Evolutionary conservation across 2,113 vertebrate genomes (phyloP).

Genomic region (Gymnocephalus cernua): DNA sequence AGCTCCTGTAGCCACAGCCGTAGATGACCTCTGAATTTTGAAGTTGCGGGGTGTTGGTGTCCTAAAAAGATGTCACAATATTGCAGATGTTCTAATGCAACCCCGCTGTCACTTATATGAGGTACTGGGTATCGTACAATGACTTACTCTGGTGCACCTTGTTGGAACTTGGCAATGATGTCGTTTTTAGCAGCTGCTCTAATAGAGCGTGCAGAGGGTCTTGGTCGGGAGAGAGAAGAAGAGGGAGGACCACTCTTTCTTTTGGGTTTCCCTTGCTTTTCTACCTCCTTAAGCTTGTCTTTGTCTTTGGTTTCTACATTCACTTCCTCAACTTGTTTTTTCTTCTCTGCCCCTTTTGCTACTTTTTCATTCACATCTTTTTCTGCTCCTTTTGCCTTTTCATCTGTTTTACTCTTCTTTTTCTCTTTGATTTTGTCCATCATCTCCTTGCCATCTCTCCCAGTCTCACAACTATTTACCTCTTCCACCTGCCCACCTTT

Average conservation of each 20-base stretch:
- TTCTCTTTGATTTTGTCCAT: slow-evolving; percentile 30
- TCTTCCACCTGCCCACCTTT: slow-evolving; percentile 20
- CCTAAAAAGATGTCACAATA: slow-evolving; percentile 62
- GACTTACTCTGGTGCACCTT: slow-evolving; percentile 83
- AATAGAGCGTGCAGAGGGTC: slow-evolving; percentile 63
- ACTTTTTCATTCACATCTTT: slow-evolving; percentile 32
- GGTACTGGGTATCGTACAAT: background rate
- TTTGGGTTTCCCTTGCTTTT: slow-evolving; percentile 75
- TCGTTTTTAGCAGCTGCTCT: slow-evolving; percentile 77
- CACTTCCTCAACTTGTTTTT: slow-evolving; percentile 51
- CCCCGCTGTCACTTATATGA: background rate
- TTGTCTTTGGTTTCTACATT: slow-evolving; percentile 60
- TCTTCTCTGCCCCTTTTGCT: slow-evolving; percentile 52
- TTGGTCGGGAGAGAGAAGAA: slow-evolving; percentile 67
- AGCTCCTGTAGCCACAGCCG: slow-evolving; percentile 70
- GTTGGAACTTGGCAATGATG: slow-evolving; percentile 85
- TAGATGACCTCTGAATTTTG: slow-evolving; percentile 80
- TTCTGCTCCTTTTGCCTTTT: slow-evolving; percentile 16
- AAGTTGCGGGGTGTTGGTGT: slow-evolving; percentile 79
- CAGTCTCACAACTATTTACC: slow-evolving; percentile 13
- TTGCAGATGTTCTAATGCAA: background rate
- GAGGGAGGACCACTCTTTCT: slow-evolving; percentile 58
- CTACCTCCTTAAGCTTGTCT: slow-evolving; percentile 65
- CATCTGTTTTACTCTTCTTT: slow-evolving; percentile 30
- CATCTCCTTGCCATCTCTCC: slow-evolving; percentile 26